Conservation (phyloP, 2,113 vertebrate genomes). For the Corydoras maculifer region DNA sequence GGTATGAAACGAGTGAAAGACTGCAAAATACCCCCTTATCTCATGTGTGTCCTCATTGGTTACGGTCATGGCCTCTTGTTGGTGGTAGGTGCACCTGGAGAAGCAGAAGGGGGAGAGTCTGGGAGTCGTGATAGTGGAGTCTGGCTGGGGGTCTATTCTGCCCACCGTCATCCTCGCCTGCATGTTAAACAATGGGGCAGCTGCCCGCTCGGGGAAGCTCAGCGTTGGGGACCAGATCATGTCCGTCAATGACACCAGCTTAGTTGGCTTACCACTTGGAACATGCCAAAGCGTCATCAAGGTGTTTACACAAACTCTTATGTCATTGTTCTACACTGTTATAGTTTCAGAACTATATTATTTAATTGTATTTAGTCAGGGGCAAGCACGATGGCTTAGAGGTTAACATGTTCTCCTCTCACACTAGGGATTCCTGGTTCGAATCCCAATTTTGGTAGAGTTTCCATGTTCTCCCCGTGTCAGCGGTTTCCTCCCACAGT, state of each 20-base stretch:
- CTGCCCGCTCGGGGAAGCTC: slow-evolving; percentile 91
- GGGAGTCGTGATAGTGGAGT: slow-evolving; percentile 95
- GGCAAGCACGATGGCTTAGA: no score
- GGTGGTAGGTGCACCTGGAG: slow-evolving; percentile 79
- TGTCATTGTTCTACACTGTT: no score
- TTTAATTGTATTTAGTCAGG: no score
- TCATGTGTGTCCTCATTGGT: no score
- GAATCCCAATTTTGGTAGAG: no score
- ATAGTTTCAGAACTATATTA: no score
- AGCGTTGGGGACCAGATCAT: slow-evolving; percentile 97
- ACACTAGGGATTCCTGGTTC: no score
- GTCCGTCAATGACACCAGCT: slow-evolving; percentile 95
- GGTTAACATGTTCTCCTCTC: no score
- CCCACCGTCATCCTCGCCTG: slow-evolving; percentile 96
- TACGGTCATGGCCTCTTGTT: no score
- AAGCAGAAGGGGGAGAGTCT: slow-evolving; percentile 95
- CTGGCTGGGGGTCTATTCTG: slow-evolving; percentile 96
- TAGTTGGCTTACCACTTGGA: slow-evolving; percentile 91
- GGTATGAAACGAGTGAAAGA: slow-evolving; percentile 48
- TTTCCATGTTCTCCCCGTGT: no score
- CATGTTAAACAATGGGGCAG: slow-evolving; percentile 92
- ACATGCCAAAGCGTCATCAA: slow-evolving; percentile 98
- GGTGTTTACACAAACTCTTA: slow-evolving; percentile 56
- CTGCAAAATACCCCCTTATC: no score
- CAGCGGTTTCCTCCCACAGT: no score